Conservation (phyloP, 2,113 vertebrate genomes). For the Talpa occidentalis region DNA sequence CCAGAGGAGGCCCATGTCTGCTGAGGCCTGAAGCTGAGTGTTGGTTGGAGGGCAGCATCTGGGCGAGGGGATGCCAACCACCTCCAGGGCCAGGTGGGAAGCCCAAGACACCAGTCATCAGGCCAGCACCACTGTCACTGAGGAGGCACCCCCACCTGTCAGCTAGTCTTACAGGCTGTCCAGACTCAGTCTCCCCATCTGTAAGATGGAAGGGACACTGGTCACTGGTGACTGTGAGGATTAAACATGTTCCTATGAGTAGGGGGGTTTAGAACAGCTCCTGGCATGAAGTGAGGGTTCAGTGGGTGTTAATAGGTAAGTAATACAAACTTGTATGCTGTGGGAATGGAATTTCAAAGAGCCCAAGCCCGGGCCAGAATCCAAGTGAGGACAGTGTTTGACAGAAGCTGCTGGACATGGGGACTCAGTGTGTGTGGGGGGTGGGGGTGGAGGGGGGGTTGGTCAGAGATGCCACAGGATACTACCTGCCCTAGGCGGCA, state of each 20-base stretch:
- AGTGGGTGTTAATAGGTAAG: not conserved
- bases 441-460: not conserved
- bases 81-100: not conserved
- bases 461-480: not conserved
- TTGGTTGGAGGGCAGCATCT: not conserved
- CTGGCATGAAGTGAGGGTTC: not conserved
- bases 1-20: not conserved
- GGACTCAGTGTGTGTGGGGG: not conserved
- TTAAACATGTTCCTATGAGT: not conserved
- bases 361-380: not conserved
- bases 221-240: not conserved
- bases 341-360: constrained; percentile 16
- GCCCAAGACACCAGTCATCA: not conserved
- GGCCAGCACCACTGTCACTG: not conserved
- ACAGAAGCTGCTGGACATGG: not conserved
- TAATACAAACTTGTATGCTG: not conserved
- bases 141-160: not conserved
- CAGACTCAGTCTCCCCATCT: not conserved
- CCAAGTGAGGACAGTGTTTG: not conserved
- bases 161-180: not conserved
- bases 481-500: not conserved
- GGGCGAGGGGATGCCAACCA: not conserved
- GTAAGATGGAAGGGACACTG: too few species aligned
- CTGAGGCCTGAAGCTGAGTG: not conserved
- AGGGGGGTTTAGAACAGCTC: not conserved